A percentile compares a stretch with the other conserved stretches of the same genome.
These are phyloP conservation scores for Cliona cf. orientalis DNA, from an alignment of 37 sponge, comb jelly and placozoan genomes.

Conservation along the genomic window DNA sequence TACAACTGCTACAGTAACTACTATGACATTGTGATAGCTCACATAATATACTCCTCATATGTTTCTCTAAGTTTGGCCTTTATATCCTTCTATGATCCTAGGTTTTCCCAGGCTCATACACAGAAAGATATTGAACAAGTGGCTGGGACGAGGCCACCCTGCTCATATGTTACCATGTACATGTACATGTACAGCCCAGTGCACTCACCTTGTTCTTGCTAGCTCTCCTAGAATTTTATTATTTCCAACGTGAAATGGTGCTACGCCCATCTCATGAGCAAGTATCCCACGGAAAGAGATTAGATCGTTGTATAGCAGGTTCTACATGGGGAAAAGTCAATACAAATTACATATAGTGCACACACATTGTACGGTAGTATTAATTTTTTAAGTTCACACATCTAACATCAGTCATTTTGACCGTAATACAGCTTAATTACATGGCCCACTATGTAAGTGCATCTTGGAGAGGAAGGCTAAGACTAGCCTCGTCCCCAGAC, in stretches of 20 bases:
- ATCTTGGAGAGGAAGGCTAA: too few relatives aligned
- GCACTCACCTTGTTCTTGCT: background rate
- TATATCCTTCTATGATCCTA: background rate
- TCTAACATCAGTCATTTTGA: too few relatives aligned
- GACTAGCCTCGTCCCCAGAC: too few relatives aligned
- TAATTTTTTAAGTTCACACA: too few relatives aligned
- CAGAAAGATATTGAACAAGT: background rate
- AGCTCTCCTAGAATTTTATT: background rate
- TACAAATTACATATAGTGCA: background rate
- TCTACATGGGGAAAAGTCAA: background rate
- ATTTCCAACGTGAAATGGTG: background rate
- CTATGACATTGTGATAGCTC: too few relatives aligned
- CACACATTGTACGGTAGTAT: too few relatives aligned
- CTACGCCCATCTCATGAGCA: background rate
- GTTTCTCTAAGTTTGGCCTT: background rate
- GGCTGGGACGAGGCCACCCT: background rate
- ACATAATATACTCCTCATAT: background rate
- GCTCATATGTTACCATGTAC: background rate
- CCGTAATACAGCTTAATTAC: too few relatives aligned
- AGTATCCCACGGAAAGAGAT: background rate
- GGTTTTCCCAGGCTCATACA: background rate
- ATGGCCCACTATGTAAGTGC: too few relatives aligned
- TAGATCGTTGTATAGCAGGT: background rate
- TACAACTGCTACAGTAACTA: too few relatives aligned
- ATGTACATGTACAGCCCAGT: background rate